Evolutionary conservation across 2,113 vertebrate species (phyloP).

Genomic region (Todiramphus chloris): DNA sequence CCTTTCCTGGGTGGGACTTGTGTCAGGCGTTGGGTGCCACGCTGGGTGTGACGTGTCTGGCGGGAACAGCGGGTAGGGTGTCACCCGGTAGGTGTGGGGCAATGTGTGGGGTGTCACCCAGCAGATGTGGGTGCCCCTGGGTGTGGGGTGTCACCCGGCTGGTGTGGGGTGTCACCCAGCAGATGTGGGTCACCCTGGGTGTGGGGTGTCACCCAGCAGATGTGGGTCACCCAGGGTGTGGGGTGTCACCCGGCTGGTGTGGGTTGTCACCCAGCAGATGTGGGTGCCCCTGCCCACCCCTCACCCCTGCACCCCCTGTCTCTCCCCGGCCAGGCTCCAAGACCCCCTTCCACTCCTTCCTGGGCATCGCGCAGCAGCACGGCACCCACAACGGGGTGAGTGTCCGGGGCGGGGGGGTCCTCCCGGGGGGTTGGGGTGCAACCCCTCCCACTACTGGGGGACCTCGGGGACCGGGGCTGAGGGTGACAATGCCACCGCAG

Average conservation of each 20-base stretch:
- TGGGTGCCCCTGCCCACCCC: background rate
- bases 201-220: background rate
- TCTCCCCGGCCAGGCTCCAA: constrained; percentile 78
- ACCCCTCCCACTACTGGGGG: background rate
- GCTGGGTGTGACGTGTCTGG: background rate
- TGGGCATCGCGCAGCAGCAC: constrained; percentile 96
- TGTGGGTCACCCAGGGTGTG: background rate
- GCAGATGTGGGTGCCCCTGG: background rate
- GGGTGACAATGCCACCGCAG: constrained; percentile 39
- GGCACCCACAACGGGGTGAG: constrained; percentile 89
- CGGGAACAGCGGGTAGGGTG: too few species aligned
- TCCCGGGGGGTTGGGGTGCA: fast-evolving
- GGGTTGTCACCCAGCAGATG: too few species aligned
- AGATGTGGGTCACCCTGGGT: background rate
- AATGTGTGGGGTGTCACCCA: background rate
- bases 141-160: background rate
- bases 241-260: background rate
- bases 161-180: background rate
- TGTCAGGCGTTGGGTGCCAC: background rate
- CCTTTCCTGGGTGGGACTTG: background rate
- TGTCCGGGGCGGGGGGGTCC: background rate
- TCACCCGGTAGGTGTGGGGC: background rate
- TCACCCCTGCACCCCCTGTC: background rate
- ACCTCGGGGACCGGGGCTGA: fast-evolving
- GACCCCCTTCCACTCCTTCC: constrained; percentile 96